Percentiles rank a stretch among this genome's conserved stretches.
These are phyloP conservation scores for Microplitis deprimator DNA, from an alignment of 2,888 invertebrate genomes.

Conservation along the genomic window DNA sequence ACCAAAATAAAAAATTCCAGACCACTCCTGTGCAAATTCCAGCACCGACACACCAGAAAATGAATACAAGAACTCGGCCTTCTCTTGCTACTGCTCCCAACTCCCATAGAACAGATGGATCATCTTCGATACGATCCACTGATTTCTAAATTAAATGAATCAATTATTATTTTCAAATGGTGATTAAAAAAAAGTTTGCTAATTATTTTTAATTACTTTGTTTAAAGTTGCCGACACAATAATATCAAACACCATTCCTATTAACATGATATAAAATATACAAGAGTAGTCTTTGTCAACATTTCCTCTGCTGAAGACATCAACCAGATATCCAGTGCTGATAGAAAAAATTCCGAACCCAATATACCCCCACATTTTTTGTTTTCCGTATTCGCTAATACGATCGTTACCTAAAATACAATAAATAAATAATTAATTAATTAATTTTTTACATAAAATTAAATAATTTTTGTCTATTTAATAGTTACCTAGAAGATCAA, in stretches of 20 bases:
- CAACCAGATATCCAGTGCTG: conserved; percentile 84
- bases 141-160: conserved; percentile 53
- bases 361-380: conserved; percentile 89
- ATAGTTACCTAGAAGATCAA: conserved; percentile 81
- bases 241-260: conserved; percentile 79
- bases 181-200: not conserved
- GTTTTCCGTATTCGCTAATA: conserved; percentile 86
- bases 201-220: conserved; percentile 55
- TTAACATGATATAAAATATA: conserved; percentile 84
- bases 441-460: not conserved
- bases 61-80: conserved; percentile 77
- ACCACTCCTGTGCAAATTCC: conserved; percentile 88
- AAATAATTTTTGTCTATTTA: no score
- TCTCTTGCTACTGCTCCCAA: conserved; percentile 59
- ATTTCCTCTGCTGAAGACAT: conserved; percentile 78
- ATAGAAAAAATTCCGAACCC: conserved; percentile 88
- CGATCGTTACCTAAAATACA: conserved; percentile 75
- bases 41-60: conserved; percentile 84
- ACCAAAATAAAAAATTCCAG: conserved; percentile 92
- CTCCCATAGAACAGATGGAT: conserved; percentile 64
- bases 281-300: conserved; percentile 82
- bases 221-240: conserved; percentile 78
- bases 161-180: conserved; percentile 2
- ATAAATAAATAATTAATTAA: conserved; percentile 27
- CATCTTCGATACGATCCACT: conserved; percentile 52